Evolutionary conservation across 2,888 invertebrate species (phyloP).

Genomic region (Lycophotia porphyrea): DNA sequence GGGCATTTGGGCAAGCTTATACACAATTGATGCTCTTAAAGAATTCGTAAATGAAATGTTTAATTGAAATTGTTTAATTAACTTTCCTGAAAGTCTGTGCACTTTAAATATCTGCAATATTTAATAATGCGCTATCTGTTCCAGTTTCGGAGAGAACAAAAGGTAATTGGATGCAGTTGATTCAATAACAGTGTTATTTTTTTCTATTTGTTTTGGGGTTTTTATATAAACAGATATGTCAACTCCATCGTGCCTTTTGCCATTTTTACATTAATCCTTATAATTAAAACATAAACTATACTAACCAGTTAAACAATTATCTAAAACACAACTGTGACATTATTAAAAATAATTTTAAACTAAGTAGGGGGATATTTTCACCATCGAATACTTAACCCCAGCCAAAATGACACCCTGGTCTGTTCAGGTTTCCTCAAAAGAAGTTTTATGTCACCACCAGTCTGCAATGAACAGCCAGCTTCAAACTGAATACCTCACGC

Average conservation of each 20-base stretch:
- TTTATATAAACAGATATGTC: no score
- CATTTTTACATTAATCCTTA: no score
- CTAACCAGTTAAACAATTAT: no score
- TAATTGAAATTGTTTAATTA: neutral
- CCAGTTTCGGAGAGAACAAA: neutral
- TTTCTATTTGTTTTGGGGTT: no score
- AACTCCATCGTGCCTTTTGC: no score
- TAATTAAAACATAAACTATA: no score
- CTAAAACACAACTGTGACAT: no score
- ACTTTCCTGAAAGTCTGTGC: neutral
- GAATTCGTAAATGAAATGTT: neutral
- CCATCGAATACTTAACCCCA: neutral
- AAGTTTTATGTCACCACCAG: neutral
- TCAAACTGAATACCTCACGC: neutral
- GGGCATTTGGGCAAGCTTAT: neutral
- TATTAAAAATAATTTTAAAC: neutral
- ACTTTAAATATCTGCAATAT: slow-evolving; percentile 8
- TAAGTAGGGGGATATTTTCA: neutral
- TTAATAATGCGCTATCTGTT: neutral
- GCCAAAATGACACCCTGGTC: neutral
- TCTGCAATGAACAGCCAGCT: neutral
- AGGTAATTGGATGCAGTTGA: neutral
- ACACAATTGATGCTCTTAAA: neutral
- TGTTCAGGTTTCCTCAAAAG: neutral
- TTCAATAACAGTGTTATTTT: neutral